Conservation (phyloP, 2,113 vertebrate species). For the Gulo gulo region DNA sequence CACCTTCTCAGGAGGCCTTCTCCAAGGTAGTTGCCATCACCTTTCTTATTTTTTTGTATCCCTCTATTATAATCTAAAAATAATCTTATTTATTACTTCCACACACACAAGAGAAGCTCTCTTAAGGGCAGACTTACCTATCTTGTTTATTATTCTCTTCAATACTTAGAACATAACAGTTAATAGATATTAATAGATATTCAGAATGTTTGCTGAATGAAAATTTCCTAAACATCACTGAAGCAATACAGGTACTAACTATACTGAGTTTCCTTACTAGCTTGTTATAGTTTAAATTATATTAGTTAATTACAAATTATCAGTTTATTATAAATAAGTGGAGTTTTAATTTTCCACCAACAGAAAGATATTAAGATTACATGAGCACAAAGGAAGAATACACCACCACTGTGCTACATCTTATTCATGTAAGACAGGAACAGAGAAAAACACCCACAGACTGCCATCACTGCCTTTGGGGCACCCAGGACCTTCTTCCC, state of each 20-base stretch:
- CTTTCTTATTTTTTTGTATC: neutral
- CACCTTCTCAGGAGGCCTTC: neutral
- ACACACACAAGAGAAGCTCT: neutral
- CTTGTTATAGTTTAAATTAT: neutral
- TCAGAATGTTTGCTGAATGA: neutral
- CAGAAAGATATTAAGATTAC: neutral
- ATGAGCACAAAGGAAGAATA: neutral
- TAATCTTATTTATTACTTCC: neutral
- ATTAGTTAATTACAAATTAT: neutral
- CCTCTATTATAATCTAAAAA: neutral
- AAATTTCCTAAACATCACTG: neutral
- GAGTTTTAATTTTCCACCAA: neutral
- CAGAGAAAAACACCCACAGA: neutral
- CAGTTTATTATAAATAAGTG: neutral
- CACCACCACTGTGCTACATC: neutral
- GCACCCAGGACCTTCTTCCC: conserved; percentile 83
- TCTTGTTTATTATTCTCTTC: neutral
- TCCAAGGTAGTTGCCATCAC: neutral
- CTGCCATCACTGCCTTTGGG: conserved; percentile 76
- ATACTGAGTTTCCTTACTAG: neutral
- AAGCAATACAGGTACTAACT: neutral
- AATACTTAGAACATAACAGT: neutral
- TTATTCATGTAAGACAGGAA: neutral
- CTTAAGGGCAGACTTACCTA: neutral
- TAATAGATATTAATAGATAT: neutral